These are phyloP conservation scores for Bettongia penicillata DNA, from an alignment of 2,113 vertebrate genomes.

Conservation along the genomic window DNA sequence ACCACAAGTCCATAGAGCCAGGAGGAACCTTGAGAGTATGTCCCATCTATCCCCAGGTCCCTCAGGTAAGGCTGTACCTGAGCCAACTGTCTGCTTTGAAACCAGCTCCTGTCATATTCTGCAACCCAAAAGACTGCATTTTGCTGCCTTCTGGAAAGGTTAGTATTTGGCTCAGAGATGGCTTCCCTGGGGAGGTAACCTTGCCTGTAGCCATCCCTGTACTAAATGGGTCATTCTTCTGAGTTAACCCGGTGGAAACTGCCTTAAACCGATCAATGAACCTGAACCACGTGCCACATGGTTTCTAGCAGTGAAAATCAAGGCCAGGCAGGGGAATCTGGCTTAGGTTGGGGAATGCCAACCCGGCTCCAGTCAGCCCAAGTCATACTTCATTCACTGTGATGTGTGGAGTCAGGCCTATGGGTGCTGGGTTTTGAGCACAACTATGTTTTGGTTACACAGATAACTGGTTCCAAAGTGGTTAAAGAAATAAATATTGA, in stretches of 20 bases:
- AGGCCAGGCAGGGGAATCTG: background rate
- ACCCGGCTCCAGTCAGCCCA: background rate
- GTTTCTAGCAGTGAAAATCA: background rate
- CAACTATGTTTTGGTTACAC: background rate
- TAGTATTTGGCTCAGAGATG: background rate
- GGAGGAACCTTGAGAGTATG: background rate
- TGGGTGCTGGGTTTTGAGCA: background rate
- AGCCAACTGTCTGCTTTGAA: background rate
- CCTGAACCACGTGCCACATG: background rate
- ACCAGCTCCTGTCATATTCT: background rate
- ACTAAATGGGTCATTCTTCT: background rate
- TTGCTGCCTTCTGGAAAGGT: background rate
- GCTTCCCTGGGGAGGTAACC: background rate
- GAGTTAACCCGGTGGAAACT: constrained; percentile 22
- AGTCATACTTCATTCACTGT: background rate
- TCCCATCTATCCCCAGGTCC: rapidly evolving
- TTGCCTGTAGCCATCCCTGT: background rate
- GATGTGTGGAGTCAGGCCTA: background rate
- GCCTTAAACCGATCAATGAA: background rate
- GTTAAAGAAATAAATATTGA: background rate
- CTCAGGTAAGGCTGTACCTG: background rate
- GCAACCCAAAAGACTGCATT: no score
- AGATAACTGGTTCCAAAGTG: background rate
- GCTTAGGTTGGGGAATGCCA: background rate
- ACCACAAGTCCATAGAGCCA: background rate